These are phyloP conservation scores for Misgurnus mizolepis DNA, from an alignment of 2,113 vertebrate genomes.

Conservation along the genomic window DNA sequence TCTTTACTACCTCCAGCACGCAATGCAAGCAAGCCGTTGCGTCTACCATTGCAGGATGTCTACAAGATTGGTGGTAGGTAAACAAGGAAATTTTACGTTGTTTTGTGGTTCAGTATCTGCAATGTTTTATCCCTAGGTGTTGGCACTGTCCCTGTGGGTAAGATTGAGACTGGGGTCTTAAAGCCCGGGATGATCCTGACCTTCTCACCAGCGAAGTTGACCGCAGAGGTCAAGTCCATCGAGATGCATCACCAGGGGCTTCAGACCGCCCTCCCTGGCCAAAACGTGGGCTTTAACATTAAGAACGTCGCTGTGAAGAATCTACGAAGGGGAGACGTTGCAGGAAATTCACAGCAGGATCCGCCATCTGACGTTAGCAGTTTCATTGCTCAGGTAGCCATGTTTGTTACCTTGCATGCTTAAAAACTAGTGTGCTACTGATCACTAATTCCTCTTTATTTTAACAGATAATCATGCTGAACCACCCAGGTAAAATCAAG, in stretches of 20 bases:
- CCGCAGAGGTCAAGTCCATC: conserved; percentile 76
- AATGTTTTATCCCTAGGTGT: conserved; percentile 61
- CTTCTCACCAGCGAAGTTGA: conserved; percentile 74
- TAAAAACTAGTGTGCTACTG: too few relatives aligned
- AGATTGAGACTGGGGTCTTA: conserved; percentile 72
- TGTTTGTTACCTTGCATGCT: not conserved
- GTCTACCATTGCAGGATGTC: conserved; percentile 80
- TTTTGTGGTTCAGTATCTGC: too few relatives aligned
- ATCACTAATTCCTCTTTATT: not conserved
- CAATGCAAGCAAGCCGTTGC: conserved; percentile 74
- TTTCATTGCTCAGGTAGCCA: conserved; percentile 73
- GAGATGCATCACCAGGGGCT: conserved; percentile 74
- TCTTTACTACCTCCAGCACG: conserved; percentile 73
- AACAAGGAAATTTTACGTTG: not conserved
- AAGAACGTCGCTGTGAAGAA: conserved; percentile 76
- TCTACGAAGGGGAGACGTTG: conserved; percentile 70
- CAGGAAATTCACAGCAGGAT: conserved; percentile 76
- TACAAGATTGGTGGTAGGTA: conserved; percentile 80
- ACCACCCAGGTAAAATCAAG: conserved; percentile 80
- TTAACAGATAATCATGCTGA: conserved; percentile 77
- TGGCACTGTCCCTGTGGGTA: conserved; percentile 73
- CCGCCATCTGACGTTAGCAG: conserved; percentile 74
- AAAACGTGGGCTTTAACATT: conserved; percentile 78
- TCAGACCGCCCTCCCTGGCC: conserved; percentile 70
- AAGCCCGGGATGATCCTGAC: conserved; percentile 77